Percentiles rank a stretch among this genome's conserved stretches.
These are phyloP conservation scores for Catocala fraxini DNA, from an alignment of 2,888 invertebrate genomes.

Conservation along the genomic window DNA sequence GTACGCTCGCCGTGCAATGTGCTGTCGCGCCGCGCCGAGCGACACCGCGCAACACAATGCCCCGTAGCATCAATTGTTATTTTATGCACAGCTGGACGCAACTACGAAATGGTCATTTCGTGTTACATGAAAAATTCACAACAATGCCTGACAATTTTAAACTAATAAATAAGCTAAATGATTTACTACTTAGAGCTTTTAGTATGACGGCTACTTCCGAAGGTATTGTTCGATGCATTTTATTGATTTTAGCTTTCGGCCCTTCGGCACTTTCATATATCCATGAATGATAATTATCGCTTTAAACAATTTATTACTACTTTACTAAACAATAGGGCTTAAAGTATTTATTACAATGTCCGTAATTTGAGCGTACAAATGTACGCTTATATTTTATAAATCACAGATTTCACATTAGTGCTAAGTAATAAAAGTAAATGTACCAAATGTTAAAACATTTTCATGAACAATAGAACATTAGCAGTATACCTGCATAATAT, in stretches of 20 bases:
- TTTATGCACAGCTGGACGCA: slow-evolving; percentile 71
- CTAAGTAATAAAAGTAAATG: too few relatives aligned
- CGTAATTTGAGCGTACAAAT: too few relatives aligned
- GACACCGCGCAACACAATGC: slow-evolving; percentile 59
- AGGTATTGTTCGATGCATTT: slow-evolving; percentile 28
- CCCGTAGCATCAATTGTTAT: slow-evolving; percentile 71
- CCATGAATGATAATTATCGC: slow-evolving; percentile 2
- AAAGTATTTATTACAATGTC: not conserved
- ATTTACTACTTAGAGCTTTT: slow-evolving; percentile 30
- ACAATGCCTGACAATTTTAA: slow-evolving; percentile 49
- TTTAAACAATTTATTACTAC: slow-evolving; percentile 5
- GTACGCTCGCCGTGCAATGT: slow-evolving; percentile 56
- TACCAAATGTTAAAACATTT: too few relatives aligned
- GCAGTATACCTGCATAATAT: too few relatives aligned
- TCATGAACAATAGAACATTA: too few relatives aligned
- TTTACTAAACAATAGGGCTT: slow-evolving; percentile 8
- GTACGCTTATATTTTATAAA: too few relatives aligned
- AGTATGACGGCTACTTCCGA: slow-evolving; percentile 13
- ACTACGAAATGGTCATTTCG: slow-evolving; percentile 52
- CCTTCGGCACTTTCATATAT: slow-evolving; percentile 6
- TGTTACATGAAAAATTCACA: slow-evolving; percentile 50
- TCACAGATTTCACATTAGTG: too few relatives aligned
- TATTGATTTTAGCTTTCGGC: slow-evolving; percentile 21
- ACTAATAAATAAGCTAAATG: slow-evolving; percentile 41
- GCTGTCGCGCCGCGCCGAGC: slow-evolving; percentile 44